Evolutionary conservation across 2,113 vertebrate genomes (phyloP).

Genomic region (Stictonetta naevosa): DNA sequence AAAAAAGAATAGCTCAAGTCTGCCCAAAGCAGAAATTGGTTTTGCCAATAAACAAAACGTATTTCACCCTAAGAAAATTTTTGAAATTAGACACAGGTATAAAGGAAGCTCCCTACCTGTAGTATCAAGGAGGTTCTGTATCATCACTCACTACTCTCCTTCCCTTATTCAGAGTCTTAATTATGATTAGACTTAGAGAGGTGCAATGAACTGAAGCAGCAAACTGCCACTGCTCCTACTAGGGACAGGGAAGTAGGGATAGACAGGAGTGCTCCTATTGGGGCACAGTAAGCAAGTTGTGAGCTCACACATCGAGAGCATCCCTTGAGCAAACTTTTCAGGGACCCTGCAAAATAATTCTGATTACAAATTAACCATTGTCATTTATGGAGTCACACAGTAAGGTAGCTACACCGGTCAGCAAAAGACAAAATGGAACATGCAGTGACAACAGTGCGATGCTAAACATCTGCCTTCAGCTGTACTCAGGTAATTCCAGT

Average conservation of each 20-base stretch:
- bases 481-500: rapidly evolving
- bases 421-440: neutral
- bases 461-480: neutral
- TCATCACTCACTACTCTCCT: neutral
- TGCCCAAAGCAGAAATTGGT: neutral
- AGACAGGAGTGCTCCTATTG: neutral
- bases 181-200: neutral
- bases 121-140: neutral
- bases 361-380: neutral
- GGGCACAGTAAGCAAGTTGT: neutral
- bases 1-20: no score
- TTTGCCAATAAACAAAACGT: neutral
- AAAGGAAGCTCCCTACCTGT: neutral
- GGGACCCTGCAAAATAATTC: neutral
- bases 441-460: rapidly evolving
- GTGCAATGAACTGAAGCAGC: neutral
- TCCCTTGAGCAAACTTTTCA: neutral
- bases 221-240: neutral
- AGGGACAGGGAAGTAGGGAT: neutral
- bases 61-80: neutral
- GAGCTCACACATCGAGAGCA: neutral
- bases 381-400: neutral
- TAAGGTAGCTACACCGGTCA: neutral
- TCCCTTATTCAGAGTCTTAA: neutral
- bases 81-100: neutral